Percentiles rank a stretch among this genome's conserved stretches.
phyloP scores from a whole-genome alignment of 2,888 invertebrate genomes.

The Drosophila setosimentum region DNA sequence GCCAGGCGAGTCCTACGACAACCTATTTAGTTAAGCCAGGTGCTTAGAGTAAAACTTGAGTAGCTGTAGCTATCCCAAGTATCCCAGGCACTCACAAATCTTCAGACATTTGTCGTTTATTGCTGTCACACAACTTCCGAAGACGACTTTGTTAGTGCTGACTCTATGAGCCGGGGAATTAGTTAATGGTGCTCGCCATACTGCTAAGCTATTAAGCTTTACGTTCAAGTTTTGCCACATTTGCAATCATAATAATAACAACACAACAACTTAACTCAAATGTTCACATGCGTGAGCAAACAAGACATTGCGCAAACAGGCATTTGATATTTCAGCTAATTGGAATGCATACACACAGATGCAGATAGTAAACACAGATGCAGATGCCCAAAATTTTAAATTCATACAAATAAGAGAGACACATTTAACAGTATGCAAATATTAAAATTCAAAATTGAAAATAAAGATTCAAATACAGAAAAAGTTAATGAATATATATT shows the following conservation, averaged over 20 bases:
- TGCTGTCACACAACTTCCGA: conserved; percentile 26
- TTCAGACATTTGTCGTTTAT: conserved; percentile 24
- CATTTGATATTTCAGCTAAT: conserved; percentile 51
- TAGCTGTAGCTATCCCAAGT: conserved; percentile 5
- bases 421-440: neutral
- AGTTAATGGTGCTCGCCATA: conserved; percentile 10
- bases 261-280: neutral
- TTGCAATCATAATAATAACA: conserved; percentile 7
- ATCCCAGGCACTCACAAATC: neutral
- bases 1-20: conserved; percentile 30
- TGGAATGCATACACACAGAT: conserved; percentile 26
- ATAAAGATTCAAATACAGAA: neutral
- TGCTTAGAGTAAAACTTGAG: conserved; percentile 36
- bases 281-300: conserved; percentile 11
- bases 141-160: conserved; percentile 11
- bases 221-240: conserved; percentile 1
- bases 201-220: conserved; percentile 12
- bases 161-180: conserved; percentile 14
- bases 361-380: neutral
- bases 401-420: neutral
- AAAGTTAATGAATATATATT: neutral
- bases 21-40: conserved; percentile 44
- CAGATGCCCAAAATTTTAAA: neutral
- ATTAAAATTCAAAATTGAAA: neutral
- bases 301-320: conserved; percentile 30